Base-by-base conservation (phyloP, 1,140 invertebrate species). In the Cyclina sinensis region DNA sequence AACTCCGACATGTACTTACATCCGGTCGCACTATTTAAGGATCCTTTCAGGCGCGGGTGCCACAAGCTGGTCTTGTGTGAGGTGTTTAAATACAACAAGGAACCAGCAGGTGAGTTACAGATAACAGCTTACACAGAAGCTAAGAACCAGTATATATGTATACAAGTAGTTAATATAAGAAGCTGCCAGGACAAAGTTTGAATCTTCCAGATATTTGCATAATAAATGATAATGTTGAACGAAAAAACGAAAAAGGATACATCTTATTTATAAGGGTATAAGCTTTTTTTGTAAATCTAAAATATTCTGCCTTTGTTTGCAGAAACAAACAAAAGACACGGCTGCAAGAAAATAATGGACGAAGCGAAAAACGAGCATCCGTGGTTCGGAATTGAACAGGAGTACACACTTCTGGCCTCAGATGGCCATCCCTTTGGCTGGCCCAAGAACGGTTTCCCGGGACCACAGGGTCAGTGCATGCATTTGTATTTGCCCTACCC, bases 301-400 rank as follows among this genome's bases (percentile, higher is more conserved):
- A n/a, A n/a, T n/a, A n/a, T n/a, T n/a, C n/a, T n/a, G n/a, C n/a
- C n/a, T n/a, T n/a, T n/a, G n/a, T n/a, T n/a, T n/a, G 14, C 90
- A 95, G 94, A 94, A 51, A 97, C 97, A 12, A 99, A 99, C 94
- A 96, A 98, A 89, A 97, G 98, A 65, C 94, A 97, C 81, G 95
- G 96, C 0, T 98, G 98, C 93, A 96, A 97, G 5, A 97, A 98
- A 86, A 97, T 97, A 0, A 97, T 97, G 96, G 94, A 97, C 51
- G 96, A 96, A 84, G 97, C 97, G 2, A 97, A 97, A 68, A 97
- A 97, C 30, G 96, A 97, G 5, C 97, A 98, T 80, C 98, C 99
- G 0, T 99, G 98, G 99, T 99, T 99, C 94, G 99, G 99, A 1
- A 99, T 97, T 93, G 97, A 97, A 92, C 99, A 99, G 94, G 99